Base-by-base conservation (phyloP, 2,888 invertebrate genomes). In the Smittia sp. region DNA sequence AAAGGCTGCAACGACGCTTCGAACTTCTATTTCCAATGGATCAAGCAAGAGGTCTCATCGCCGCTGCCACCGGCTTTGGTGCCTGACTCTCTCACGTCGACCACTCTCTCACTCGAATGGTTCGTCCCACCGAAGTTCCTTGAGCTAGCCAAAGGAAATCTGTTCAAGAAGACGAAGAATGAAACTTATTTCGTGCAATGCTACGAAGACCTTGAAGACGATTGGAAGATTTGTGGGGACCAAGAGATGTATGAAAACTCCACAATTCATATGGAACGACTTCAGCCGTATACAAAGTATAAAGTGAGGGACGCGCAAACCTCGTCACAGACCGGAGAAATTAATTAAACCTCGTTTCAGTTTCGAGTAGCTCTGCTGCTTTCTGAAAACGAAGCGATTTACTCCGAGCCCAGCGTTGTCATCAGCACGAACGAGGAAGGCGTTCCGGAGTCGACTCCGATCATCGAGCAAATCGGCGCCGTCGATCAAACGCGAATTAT, bases 271-370 rank as follows among this genome's bases (percentile, higher is more conserved):
- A 89, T 96, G 7, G 89, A 90, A 76, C 88, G 90, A 76, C 84
- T 96, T 67, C 88, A 91, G 76, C 95, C 96, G 0, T 96, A 93
- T 80, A 92, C 94, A 0, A 93, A 92, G 80, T 96, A 96, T 80
- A 88, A 91, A 85, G 96, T 96, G 84, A 84, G 85, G 79, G 20
- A 46, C 72, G 9, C 18, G 11, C 46, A n/a, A 46, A 46, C n/a
- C 46, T 46, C 15, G 3, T 46, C 15, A 69, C 18, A 20, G 20
- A 32, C 32, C 11, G 41, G 32, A 58, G 65, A 58, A 38, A 41
- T 15, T 73, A 63, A 74, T 68, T 27, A 62, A 4, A 73, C 75
- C 75, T 75, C 20, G 25, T 82, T 82, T n/a, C 83, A 95, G 95
- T 96, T 96, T 84, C 91, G 95, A 74, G 90, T 96, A 74, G 92